Evolutionary conservation across 2,888 invertebrate species (phyloP).

Genomic region (Synergus gifuensis): DNA sequence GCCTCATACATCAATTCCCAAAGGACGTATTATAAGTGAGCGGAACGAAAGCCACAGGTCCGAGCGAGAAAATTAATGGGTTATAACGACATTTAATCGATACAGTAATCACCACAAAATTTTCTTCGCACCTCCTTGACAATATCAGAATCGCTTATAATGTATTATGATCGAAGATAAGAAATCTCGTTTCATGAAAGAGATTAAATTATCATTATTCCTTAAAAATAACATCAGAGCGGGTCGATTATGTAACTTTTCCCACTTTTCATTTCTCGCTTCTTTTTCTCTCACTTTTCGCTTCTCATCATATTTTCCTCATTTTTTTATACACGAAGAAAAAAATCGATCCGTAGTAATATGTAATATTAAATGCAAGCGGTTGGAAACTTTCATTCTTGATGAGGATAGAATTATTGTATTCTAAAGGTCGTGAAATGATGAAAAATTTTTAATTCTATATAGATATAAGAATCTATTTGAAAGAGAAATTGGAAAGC

Average conservation of each 20-base stretch:
- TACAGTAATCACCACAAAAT: background rate
- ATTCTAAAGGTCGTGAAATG: too few relatives aligned
- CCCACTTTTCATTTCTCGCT: too few relatives aligned
- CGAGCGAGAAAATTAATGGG: background rate
- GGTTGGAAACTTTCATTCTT: too few relatives aligned
- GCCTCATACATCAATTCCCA: background rate
- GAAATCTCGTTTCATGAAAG: background rate
- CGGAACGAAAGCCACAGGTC: conserved; percentile 29
- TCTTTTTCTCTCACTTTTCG: too few relatives aligned
- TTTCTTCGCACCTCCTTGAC: background rate
- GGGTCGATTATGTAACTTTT: too few relatives aligned
- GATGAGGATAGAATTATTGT: too few relatives aligned
- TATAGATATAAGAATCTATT: background rate
- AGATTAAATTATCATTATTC: background rate
- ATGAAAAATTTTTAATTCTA: background rate
- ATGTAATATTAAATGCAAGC: too few relatives aligned
- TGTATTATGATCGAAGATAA: background rate
- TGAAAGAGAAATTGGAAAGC: background rate
- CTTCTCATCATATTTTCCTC: too few relatives aligned
- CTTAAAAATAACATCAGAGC: too few relatives aligned
- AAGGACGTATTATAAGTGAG: background rate
- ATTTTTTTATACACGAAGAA: too few relatives aligned
- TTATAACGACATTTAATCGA: conserved; percentile 11
- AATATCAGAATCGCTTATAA: background rate
- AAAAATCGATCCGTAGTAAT: too few relatives aligned